Evolutionary conservation across 2,888 invertebrate genomes (phyloP), one percentile per base, ranked within the genome.

Genomic region (Himalopsyche anomala): DNA sequence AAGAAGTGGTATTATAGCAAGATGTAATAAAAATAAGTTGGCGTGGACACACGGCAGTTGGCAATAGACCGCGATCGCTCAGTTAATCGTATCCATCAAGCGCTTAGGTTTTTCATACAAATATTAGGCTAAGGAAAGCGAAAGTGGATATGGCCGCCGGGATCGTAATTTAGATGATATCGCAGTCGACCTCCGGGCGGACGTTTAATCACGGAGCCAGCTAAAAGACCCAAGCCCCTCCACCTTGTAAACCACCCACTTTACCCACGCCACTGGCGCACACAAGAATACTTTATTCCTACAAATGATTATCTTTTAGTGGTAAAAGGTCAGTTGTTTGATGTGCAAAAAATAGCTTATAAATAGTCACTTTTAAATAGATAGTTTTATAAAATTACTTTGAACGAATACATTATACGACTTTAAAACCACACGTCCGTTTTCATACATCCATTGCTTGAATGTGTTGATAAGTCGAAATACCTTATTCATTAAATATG

Each of bases 91-190:
- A 87, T 86, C 87, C 88, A 88, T 88, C 88, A 88, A 85, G 87
- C 85, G 86, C 88, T 88, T 85, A 85, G 80, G 80, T 88, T 88
- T 87, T 87, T 84, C 88, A 85, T 87, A 87, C 88, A 88, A 88
- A 87, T 87, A 88, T 88, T 88, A 83, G 87, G 83, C 86, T 84
- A 85, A 87, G 84, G 81, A 88, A 88, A 86, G 86, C 87, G 87
- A 88, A 87, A 85, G 85, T 88, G 86, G 84, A 87, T 88, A 85
- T 83, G 84, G 85, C 84, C 84, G 85, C 12, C 83, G 86, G 82
- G 85, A 87, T 88, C 85, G 88, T 88, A 87, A 88, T 88, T 88
- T 88, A 88, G 88, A 88, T 88, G 74, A 55, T 86, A 88, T 88
- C 88, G 85, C 80, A 81, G 79, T 54, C 51, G 87, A 85, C 87